Evolutionary conservation across 2,797 vertebrate genomes (phyloP), one percentile per base, ranked within the genome.

Genomic region (Leptodactylus fallax): DNA sequence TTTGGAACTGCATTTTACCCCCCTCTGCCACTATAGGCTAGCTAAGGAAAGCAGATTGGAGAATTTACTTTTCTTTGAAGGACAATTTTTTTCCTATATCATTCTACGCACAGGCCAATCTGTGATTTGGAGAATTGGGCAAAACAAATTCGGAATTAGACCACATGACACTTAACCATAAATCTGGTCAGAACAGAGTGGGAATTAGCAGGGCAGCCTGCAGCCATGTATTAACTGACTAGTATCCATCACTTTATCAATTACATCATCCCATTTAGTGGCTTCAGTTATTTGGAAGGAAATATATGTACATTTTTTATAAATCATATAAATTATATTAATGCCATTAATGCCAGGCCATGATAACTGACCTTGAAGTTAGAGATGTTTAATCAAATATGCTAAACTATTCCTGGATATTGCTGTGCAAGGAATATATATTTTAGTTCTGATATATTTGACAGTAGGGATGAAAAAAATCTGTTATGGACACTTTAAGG

Each of bases 301-400:
- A 83, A 71, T 55, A 83, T 71, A 63, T 81, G 60, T 51, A 49
- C 16, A 67, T 72, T 36, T 55, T 74, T 27, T 58, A 83, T 71
- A 58, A 45, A 72, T 74, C 17, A 69, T 25, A 82, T 83, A 71
- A 16, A 56, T 58, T 36, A 71, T 36, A 83, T 83, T 25, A 53
- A 53, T 36, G 36, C 36, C 36, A 25, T 36, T 25, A 69, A 51
- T 55, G 49, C 47, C 4, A 79, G 51, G 58, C 21, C 77, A 63
- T 16, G 45, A 77, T 49, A 58, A 63, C 14, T 85, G 84, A 79
- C 74, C 76, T 79, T 55, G 61, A 51, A 47, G 51, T 74, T 71
- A 72, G 16, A 55, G 47, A 61, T 67, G 84, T 78, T 53, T 47
- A 45, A 85, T 78, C 21, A 79, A 65, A 79, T 85, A 85, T 78